phyloP scores from a whole-genome alignment of 1,140 invertebrate genomes.

The Maniola jurtina region DNA sequence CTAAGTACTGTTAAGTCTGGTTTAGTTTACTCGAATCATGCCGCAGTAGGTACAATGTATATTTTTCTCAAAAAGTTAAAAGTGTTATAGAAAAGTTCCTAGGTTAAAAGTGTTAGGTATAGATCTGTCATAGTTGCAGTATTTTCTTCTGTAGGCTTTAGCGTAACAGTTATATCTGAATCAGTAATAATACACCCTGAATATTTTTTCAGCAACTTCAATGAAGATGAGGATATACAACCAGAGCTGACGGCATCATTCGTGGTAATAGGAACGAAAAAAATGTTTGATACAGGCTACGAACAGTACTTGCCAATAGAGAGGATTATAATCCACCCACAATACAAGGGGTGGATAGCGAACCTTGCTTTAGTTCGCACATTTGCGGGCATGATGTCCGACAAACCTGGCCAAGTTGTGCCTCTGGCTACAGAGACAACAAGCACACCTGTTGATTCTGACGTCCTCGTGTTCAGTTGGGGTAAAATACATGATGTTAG shows the following conservation, averaged over 20 bases:
- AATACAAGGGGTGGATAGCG: constrained; percentile 42
- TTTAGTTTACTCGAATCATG: no score
- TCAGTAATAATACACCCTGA: no score
- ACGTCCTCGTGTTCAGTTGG: constrained; percentile 57
- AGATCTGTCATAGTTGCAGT: no score
- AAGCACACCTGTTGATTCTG: constrained; percentile 37
- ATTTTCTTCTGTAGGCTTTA: no score
- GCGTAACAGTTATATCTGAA: no score
- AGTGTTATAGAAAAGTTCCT: no score
- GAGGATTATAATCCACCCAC: constrained; percentile 46
- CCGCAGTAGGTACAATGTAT: no score
- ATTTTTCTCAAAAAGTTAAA: no score
- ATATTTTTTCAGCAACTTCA: constrained; percentile 2
- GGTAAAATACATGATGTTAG: constrained; percentile 39
- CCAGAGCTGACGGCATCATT: constrained; percentile 54
- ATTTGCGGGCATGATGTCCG: constrained; percentile 54
- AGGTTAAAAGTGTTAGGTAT: no score
- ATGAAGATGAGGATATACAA: constrained; percentile 19
- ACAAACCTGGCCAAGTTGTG: constrained; percentile 51
- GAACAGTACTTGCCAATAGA: constrained; percentile 61
- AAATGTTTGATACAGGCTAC: constrained; percentile 39
- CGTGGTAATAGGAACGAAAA: constrained; percentile 54
- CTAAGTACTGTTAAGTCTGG: no score
- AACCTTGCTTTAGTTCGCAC: constrained; percentile 52
- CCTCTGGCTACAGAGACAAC: constrained; percentile 41